phyloP scores from a whole-genome alignment of 1,140 invertebrate species.

The Caenorhabditis remanei region DNA sequence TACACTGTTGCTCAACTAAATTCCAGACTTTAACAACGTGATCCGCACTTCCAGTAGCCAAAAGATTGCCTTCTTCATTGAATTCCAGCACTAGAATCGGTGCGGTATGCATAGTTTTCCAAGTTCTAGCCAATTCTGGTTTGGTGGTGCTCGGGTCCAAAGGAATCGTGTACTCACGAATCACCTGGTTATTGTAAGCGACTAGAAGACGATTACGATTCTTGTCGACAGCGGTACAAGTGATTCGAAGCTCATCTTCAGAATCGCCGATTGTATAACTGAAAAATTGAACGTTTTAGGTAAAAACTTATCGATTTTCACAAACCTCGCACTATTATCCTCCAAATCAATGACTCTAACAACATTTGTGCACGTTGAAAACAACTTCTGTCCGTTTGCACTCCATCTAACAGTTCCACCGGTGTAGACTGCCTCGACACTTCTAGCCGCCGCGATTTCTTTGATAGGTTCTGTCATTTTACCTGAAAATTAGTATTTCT shows the following conservation, averaged over 20 bases:
- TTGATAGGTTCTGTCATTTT: conserved; percentile 36
- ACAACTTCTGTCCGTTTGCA: conserved; percentile 54
- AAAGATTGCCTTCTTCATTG: conserved; percentile 30
- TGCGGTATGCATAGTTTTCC: conserved; percentile 65
- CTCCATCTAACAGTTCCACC: conserved; percentile 60
- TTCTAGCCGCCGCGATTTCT: conserved; percentile 12
- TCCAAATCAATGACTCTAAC: conserved; percentile 56
- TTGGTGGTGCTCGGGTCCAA: conserved; percentile 11
- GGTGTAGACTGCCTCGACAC: conserved; percentile 45
- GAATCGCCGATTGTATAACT: conserved; percentile 57
- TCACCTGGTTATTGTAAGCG: conserved; percentile 61
- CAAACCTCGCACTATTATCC: conserved; percentile 49
- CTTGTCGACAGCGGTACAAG: conserved; percentile 56
- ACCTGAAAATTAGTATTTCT: background rate
- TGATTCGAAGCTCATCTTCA: conserved; percentile 58
- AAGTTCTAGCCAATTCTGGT: conserved; percentile 56
- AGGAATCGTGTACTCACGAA: conserved; percentile 54
- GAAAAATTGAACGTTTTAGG: background rate
- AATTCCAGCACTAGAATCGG: conserved; percentile 64
- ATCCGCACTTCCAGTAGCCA: conserved; percentile 68
- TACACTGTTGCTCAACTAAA: conserved; percentile 67
- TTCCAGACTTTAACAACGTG: conserved; percentile 69
- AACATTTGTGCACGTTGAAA: conserved; percentile 59
- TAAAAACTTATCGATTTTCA: background rate
- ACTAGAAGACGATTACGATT: conserved; percentile 49